Evolutionary conservation across 2,113 vertebrate species (phyloP).

Genomic region (Polypterus senegalus): DNA sequence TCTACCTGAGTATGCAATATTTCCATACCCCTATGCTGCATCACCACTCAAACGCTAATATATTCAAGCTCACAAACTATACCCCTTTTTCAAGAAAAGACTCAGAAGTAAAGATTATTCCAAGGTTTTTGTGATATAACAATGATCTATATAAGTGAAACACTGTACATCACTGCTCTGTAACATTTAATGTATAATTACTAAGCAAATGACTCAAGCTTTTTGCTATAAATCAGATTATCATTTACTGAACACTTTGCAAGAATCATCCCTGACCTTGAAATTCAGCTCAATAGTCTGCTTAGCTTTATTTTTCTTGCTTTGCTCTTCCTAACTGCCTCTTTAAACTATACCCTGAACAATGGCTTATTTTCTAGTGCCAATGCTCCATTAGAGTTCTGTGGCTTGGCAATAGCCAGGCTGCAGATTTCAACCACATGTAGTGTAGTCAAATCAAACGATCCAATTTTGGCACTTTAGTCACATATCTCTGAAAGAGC

Average conservation of each 20-base stretch:
- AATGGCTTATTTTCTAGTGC: constrained; percentile 74
- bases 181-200: no score
- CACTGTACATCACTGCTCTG: no score
- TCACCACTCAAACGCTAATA: no score
- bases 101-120: no score
- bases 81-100: no score
- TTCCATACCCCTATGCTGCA: no score
- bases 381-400: constrained; percentile 63
- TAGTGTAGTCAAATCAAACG: constrained; percentile 75
- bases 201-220: background rate
- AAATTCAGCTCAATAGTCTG: constrained; percentile 26
- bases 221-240: background rate
- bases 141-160: no score
- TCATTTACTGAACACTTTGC: constrained; percentile 40
- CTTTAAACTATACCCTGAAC: constrained; percentile 55
- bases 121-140: no score
- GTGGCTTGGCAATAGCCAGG: constrained; percentile 71
- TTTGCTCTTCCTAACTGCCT: constrained; percentile 24
- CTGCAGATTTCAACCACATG: constrained; percentile 97
- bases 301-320: constrained; percentile 2
- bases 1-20: no score
- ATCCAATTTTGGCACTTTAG: constrained; percentile 61
- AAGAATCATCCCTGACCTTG: constrained; percentile 38
- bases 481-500: constrained; percentile 63
- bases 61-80: no score